These are phyloP conservation scores for Centroberyx gerrardi DNA, from an alignment of 2,797 vertebrate species.

Conservation along the genomic window DNA sequence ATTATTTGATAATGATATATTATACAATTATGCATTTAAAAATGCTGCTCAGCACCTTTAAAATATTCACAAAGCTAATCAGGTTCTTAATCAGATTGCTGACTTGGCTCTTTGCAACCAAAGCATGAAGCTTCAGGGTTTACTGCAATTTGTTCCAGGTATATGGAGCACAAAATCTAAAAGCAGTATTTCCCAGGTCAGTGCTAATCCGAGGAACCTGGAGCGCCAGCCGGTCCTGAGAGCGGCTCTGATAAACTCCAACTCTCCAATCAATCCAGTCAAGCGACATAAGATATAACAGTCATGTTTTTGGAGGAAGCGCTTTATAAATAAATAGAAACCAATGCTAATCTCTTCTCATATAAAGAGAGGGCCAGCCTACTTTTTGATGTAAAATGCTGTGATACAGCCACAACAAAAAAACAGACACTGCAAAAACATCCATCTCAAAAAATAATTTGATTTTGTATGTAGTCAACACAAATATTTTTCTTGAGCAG, in stretches of 20 bases:
- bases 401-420: neutral
- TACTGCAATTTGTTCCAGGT: neutral
- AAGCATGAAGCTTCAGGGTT: neutral
- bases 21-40: neutral
- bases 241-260: neutral
- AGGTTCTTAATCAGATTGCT: neutral
- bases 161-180: constrained; percentile 8
- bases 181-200: constrained; percentile 1
- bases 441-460: neutral
- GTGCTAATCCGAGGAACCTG: neutral
- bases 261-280: neutral
- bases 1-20: too few relatives aligned
- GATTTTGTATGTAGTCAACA: neutral
- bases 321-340: too few relatives aligned
- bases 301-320: too few relatives aligned
- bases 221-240: neutral
- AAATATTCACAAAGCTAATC: neutral
- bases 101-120: neutral
- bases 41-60: neutral
- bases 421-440: neutral
- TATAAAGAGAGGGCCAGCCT: too few relatives aligned
- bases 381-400: too few relatives aligned
- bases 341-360: too few relatives aligned
- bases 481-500: too few relatives aligned
- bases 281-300: neutral